These are phyloP conservation scores for Bradypodion ventrale DNA, from an alignment of 2,797 vertebrate species.

Conservation along the genomic window DNA sequence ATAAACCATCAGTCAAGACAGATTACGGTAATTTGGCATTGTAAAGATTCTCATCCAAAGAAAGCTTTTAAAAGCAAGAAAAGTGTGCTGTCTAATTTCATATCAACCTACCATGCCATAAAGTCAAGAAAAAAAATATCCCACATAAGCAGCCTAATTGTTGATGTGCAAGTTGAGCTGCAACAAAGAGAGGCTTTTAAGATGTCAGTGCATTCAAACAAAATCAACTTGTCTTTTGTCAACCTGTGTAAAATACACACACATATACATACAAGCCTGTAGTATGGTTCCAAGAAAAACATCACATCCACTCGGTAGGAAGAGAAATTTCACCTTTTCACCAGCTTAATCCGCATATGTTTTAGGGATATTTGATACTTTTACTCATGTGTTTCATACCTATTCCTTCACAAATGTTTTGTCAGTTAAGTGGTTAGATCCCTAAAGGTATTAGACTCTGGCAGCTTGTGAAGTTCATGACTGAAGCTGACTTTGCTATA, in stretches of 20 bases:
- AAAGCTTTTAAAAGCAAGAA: constrained; percentile 73
- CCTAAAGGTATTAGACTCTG: constrained; percentile 65
- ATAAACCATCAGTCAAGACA: constrained; percentile 74
- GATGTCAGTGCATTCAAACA: constrained; percentile 75
- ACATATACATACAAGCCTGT: constrained; percentile 38
- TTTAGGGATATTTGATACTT: constrained; percentile 75
- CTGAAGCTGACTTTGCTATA: not conserved
- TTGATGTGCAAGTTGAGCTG: constrained; percentile 75
- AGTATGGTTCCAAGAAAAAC: constrained; percentile 73
- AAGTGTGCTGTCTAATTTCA: constrained; percentile 74
- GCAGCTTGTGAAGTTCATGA: constrained; percentile 51
- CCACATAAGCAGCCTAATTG: constrained; percentile 71
- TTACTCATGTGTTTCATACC: constrained; percentile 73
- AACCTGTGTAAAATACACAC: constrained; percentile 50
- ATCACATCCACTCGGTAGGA: constrained; percentile 72
- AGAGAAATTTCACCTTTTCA: constrained; percentile 78
- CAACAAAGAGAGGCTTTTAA: constrained; percentile 81
- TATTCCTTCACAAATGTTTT: constrained; percentile 65
- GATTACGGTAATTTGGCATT: constrained; percentile 76
- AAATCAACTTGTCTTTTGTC: constrained; percentile 79
- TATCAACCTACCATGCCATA: constrained; percentile 71
- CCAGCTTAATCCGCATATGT: constrained; percentile 74
- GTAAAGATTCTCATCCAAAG: constrained; percentile 75
- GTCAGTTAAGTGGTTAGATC: constrained; percentile 63
- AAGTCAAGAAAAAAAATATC: constrained; percentile 71